Percentiles rank a stretch among this genome's conserved stretches.
phyloP scores from a whole-genome alignment of 2,113 vertebrate species.

The Silurus asotus region DNA sequence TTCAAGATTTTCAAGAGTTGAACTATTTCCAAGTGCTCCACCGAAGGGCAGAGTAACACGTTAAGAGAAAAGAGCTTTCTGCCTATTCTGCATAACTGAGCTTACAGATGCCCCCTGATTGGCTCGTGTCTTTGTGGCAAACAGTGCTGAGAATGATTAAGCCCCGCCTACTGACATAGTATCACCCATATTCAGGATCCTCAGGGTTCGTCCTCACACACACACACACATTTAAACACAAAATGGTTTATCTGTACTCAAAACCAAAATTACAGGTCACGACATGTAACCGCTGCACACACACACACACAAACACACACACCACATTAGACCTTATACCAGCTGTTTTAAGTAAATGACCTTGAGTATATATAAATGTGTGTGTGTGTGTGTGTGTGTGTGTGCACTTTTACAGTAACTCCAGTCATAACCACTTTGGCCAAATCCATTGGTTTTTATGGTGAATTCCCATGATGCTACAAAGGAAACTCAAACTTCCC shows the following conservation, averaged over 20 bases:
- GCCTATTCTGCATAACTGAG: background rate
- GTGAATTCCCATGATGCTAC: background rate
- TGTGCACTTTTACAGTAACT: conserved; percentile 56
- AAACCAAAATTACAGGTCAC: conserved; percentile 26
- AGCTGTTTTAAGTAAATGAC: conserved; percentile 20
- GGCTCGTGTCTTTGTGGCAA: background rate
- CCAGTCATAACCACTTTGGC: conserved; percentile 6
- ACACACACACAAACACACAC: background rate
- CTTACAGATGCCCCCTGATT: background rate
- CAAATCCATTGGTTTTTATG: background rate
- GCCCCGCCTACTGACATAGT: background rate
- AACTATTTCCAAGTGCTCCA: too few species aligned
- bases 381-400: conserved; percentile 53
- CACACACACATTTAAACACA: conserved; percentile 40
- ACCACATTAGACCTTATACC: background rate
- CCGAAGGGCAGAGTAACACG: too few species aligned
- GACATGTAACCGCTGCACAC: background rate
- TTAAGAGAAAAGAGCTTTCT: background rate
- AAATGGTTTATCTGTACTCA: background rate
- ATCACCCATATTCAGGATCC: background rate
- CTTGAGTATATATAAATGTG: conserved; percentile 44
- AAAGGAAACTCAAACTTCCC: conserved; percentile 15
- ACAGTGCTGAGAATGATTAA: background rate
- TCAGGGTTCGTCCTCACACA: conserved; percentile 18
- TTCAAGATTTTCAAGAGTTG: too few species aligned